These are phyloP conservation scores for Andrena dorsata DNA, from an alignment of 2,888 invertebrate species.

Conservation along the genomic window DNA sequence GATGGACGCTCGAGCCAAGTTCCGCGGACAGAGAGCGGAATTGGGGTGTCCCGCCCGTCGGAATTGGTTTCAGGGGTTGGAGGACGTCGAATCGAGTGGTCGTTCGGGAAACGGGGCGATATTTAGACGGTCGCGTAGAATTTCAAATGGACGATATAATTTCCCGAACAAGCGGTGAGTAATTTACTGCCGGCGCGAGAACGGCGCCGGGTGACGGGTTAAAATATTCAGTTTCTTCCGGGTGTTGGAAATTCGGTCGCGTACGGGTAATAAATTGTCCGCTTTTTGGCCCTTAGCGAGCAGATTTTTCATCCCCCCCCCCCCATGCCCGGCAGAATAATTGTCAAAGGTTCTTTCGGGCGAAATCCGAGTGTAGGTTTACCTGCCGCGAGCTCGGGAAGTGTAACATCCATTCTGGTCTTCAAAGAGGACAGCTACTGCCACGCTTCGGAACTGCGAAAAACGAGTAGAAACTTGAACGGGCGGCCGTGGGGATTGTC, in stretches of 20 bases:
- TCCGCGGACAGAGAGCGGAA: background rate
- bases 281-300: constrained; percentile 21
- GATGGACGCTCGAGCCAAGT: constrained; percentile 1
- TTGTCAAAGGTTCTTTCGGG: background rate
- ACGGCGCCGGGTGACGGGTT: background rate
- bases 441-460: too few species aligned
- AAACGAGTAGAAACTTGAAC: too few species aligned
- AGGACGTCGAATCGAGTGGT: background rate
- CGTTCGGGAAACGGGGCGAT: constrained; percentile 5
- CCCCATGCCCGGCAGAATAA: background rate
- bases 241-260: constrained; percentile 12
- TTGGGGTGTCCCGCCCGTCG: background rate
- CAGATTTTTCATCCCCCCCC: background rate
- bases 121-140: constrained; percentile 4
- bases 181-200: constrained; percentile 19
- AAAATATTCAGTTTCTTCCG: constrained; percentile 22
- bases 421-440: too few species aligned
- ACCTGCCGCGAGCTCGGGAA: background rate
- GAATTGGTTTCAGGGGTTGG: constrained; percentile 14
- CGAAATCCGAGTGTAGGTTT: background rate
- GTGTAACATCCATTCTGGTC: too few species aligned
- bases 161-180: constrained; percentile 23
- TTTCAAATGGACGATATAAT: constrained; percentile 23
- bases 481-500: too few species aligned
- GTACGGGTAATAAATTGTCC: constrained; percentile 14